phyloP scores from a whole-genome alignment of 2,888 invertebrate species.

The Synergus gifuensis region DNA sequence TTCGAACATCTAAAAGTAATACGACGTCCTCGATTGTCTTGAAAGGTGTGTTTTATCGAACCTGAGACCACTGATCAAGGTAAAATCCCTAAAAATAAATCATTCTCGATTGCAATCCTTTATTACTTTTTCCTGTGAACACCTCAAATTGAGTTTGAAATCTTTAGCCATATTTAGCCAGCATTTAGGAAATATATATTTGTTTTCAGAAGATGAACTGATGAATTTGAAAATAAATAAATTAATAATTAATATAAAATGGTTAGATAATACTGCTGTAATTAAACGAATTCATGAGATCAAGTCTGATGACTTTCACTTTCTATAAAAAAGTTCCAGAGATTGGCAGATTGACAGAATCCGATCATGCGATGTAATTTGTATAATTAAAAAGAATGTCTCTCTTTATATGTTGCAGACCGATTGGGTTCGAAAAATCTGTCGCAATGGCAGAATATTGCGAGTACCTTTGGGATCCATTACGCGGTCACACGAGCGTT shows the following conservation, averaged over 20 bases:
- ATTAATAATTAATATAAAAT: neutral
- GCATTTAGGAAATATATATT: too few species aligned
- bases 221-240: neutral
- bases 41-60: conserved; percentile 33
- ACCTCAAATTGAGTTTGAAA: neutral
- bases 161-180: too few species aligned
- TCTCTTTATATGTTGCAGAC: conserved; percentile 20
- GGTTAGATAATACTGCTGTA: conserved; percentile 3
- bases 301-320: conserved; percentile 22
- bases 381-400: conserved; percentile 18
- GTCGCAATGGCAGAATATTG: conserved; percentile 73
- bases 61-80: neutral
- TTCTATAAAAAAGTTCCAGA: conserved; percentile 9
- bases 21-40: conserved; percentile 29
- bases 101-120: neutral
- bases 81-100: neutral
- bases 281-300: neutral
- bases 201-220: neutral
- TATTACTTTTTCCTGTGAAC: neutral
- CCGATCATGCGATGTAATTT: neutral
- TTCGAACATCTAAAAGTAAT: conserved; percentile 29
- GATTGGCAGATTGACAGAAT: neutral
- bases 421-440: neutral
- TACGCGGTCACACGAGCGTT: conserved; percentile 59
- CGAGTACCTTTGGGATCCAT: conserved; percentile 75